Evolutionary conservation across 2,113 vertebrate genomes (phyloP), one percentile per base, ranked within the genome.

Genomic region (Boulengeromyrus knoepffleri): DNA sequence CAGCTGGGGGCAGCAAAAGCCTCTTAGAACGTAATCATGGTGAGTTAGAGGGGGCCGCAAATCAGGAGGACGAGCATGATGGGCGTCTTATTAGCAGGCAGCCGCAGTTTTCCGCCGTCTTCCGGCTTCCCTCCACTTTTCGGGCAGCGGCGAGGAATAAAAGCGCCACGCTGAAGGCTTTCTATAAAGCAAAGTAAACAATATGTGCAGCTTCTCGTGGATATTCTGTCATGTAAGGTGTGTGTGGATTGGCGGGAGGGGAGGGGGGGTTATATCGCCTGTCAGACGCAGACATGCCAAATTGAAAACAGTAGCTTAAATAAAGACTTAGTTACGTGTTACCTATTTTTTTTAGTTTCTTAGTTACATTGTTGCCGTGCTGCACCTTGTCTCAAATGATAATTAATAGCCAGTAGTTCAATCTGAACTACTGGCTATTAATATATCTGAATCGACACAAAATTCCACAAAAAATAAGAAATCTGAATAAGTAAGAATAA

Each of bases 11-110:
- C 95, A 95, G 95, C 93, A 95, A 95, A 91, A 95, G 95, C 95
- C 96, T 97, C 97, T 97, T 95, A 98, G 96, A 97, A 97, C 97
- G 97, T 97, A 97, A 99, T 98, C 98, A 97, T 95, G 95, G 97
- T 0, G 95, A 96, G 97, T 96, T 97, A 96, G 95, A 95, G 96
- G 95, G 95, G 96, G 95, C 94, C 94, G 97, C 96, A 97, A 96
- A 96, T 96, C 97, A 95, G 97, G 93, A 90, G 94, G 94, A 96
- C 94, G 96, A 96, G 96, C 96, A 95, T 96, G 97, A 97, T 94
- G 96, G 94, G 97, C 95, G 96, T 97, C 97, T 97, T 97, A 97
- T 98, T 98, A 99, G 96, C 95, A 94, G 97, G 97, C 96, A 93
- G 94, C 95, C 94, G 95, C 94, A 96, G 96, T 97, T 95, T 95